phyloP scores from a whole-genome alignment of 2,888 invertebrate genomes.

The Caradrina clavipalpis region DNA sequence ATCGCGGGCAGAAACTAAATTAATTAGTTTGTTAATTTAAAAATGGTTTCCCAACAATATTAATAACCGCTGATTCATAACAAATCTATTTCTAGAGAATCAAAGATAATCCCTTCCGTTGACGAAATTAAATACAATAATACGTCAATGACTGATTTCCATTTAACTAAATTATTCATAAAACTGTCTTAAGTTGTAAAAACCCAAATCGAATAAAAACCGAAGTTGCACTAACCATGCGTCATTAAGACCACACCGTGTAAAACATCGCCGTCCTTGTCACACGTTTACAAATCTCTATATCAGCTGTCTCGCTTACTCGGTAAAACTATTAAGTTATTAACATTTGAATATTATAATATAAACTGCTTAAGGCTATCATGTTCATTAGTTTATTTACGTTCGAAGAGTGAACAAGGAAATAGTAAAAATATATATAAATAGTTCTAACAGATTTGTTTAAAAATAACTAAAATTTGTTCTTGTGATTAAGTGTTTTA shows the following conservation, averaged over 20 bases:
- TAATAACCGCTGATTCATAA: conserved; percentile 13
- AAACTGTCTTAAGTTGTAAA: conserved; percentile 32
- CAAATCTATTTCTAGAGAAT: not conserved
- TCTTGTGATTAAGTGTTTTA: conserved; percentile 15
- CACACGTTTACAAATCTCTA: not conserved
- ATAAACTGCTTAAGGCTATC: conserved; percentile 24
- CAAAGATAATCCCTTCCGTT: not conserved
- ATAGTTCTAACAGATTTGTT: not conserved
- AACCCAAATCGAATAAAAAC: conserved; percentile 23
- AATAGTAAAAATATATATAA: not conserved
- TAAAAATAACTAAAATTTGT: not conserved
- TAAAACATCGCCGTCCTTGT: conserved; percentile 17
- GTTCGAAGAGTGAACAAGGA: conserved; percentile 32
- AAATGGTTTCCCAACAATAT: not conserved
- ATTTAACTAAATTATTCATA: conserved; percentile 8
- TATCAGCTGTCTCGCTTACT: conserved; percentile 36
- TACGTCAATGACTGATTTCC: conserved; percentile 39
- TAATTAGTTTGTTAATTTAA: not conserved
- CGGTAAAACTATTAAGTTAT: conserved; percentile 1
- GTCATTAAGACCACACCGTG: conserved; percentile 19
- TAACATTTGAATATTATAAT: conserved; percentile 42
- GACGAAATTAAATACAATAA: conserved; percentile 10
- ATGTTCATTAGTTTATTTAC: conserved; percentile 49
- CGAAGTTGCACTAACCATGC: conserved; percentile 40
- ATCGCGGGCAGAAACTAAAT: too few species aligned